phyloP scores from a whole-genome alignment of 2,797 vertebrate genomes.

The Diglossa cyanea region DNA sequence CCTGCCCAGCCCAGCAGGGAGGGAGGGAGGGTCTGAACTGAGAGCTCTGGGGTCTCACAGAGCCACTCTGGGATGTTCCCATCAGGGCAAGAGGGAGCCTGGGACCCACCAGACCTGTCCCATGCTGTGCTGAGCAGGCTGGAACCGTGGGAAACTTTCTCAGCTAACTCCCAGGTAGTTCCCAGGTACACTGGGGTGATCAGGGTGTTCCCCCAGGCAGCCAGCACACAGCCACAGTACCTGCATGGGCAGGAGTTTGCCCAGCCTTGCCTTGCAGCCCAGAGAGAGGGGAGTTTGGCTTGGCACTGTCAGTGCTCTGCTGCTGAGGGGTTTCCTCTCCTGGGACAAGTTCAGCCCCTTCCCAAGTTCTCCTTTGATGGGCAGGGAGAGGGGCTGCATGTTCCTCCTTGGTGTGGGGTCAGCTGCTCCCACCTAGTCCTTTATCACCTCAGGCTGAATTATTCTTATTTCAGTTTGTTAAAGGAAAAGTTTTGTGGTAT shows the following conservation, averaged over 20 bases:
- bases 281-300: background rate
- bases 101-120: background rate
- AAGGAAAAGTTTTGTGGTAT: background rate
- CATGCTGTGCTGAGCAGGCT: accelerated
- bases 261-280: background rate
- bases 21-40: background rate
- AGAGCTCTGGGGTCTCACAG: background rate
- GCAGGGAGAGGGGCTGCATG: background rate
- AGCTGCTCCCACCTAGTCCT: background rate
- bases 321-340: background rate
- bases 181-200: background rate
- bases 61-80: background rate
- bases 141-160: background rate
- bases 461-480: background rate
- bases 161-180: background rate
- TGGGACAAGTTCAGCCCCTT: background rate
- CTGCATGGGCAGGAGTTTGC: background rate
- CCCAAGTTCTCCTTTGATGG: accelerated
- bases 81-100: accelerated
- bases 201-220: background rate
- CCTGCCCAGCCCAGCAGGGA: background rate
- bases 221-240: accelerated
- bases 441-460: background rate
- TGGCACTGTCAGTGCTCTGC: background rate
- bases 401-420: background rate